Conservation (phyloP, 2,113 vertebrate genomes). For the Panthera uncia region DNA sequence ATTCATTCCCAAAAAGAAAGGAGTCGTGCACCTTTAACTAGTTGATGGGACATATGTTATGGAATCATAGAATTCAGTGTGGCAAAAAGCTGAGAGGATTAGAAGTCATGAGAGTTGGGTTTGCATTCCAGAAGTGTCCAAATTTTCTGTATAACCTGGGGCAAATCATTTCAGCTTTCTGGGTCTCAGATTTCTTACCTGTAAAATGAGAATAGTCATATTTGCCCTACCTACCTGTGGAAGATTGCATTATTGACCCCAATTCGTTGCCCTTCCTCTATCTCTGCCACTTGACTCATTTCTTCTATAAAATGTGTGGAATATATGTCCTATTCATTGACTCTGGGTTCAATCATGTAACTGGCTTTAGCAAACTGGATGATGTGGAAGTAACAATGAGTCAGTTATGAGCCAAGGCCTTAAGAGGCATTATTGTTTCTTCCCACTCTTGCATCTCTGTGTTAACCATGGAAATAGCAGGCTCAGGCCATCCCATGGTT, state of each 20-base stretch:
- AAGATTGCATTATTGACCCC: neutral
- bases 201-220: neutral
- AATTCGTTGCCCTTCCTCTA: neutral
- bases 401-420: neutral
- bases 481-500: neutral
- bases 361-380: neutral
- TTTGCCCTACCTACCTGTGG: neutral
- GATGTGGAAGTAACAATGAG: neutral
- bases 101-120: neutral
- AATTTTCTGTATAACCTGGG: neutral
- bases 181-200: neutral
- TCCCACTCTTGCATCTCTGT: neutral
- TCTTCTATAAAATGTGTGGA: neutral
- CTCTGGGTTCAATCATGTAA: neutral
- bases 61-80: neutral
- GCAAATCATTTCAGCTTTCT: slow-evolving; percentile 8
- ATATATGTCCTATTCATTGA: neutral
- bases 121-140: neutral
- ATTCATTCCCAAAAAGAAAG: neutral
- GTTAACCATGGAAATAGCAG: neutral
- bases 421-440: slow-evolving; percentile 26
- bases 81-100: neutral
- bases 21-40: neutral
- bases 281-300: neutral
- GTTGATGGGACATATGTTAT: neutral